These are phyloP conservation scores for Varanus komodoensis DNA, from an alignment of 2,113 vertebrate species.

Conservation along the genomic window DNA sequence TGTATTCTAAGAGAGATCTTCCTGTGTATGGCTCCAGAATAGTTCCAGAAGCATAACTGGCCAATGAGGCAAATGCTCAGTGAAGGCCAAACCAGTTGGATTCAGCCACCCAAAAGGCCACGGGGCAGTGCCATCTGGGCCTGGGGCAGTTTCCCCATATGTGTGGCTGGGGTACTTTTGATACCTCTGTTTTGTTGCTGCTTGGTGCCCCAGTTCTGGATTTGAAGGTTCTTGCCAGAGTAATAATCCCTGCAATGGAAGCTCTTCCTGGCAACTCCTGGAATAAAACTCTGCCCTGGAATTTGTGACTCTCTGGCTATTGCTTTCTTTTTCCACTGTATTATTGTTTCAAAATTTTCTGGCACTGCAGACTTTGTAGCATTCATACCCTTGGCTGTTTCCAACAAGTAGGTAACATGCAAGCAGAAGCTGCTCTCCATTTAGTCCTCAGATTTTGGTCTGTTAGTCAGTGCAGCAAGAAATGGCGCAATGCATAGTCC, in stretches of 20 bases:
- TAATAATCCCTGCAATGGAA: not conserved
- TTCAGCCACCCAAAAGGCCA: not conserved
- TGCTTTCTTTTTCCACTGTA: not conserved
- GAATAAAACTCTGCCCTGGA: constrained; percentile 60
- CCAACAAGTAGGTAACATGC: not conserved
- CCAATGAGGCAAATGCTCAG: not conserved
- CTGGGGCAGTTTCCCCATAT: not conserved
- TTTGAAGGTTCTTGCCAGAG: not conserved
- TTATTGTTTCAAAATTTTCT: not conserved
- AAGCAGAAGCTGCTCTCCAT: not conserved
- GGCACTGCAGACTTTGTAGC: not conserved
- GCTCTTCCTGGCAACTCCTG: constrained; percentile 30
- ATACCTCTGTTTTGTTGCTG: not conserved
- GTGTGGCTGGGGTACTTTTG: not conserved
- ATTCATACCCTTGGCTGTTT: not conserved
- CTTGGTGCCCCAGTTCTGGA: constrained; percentile 10
- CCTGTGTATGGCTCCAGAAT: not conserved
- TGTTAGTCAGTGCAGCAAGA: not conserved
- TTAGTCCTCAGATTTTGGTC: not conserved
- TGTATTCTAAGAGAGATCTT: constrained; percentile 9
- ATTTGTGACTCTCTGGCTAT: not conserved
- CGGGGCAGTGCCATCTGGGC: not conserved
- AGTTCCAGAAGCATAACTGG: not conserved
- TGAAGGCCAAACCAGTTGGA: not conserved
- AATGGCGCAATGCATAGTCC: not conserved